Base-by-base conservation (phyloP, 2,888 invertebrate species). In the Eupithecia dodoneata region DNA sequence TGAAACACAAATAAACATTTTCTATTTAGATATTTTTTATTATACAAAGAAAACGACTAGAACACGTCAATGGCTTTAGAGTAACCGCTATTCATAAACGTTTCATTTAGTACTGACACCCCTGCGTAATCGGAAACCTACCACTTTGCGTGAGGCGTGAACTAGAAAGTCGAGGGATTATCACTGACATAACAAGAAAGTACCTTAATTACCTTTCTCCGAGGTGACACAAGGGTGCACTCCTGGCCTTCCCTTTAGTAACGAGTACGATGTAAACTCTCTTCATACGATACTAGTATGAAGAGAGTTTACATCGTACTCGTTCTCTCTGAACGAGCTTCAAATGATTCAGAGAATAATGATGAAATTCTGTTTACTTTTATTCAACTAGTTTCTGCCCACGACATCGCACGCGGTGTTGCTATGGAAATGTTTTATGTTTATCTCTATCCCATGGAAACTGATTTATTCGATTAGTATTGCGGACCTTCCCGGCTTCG, bases 121-220 rank as follows among this genome's bases (percentile, higher is more conserved):
- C 18, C 18, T 59, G 18, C 59, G 59, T 59, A 59, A 59, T 59
- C 59, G 59, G 18, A 18, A 59, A 87, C 88, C 87, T 88, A 85
- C 84, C 88, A 86, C 86, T 86, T 87, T 86, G 87, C 85, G 87
- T 86, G 89, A 82, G 87, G 88, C 87, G 87, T 84, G 86, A 71
- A 73, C 71, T 30, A 69, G 76, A 66, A 75, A 67, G 73, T 75
- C 30, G 72, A 15, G 49, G 73, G 71, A 75, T 76, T 78, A 78
- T 63, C 70, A 72, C 49, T 76, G 78, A 78, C 78, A 73, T 78
- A 69, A 72, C 63, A 69, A 73, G 74, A 7, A n/a, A 55, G 52
- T 74, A 72, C 73, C 49, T 76, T 74, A 78, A 78, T 76, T 75
- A 78, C 73, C 69, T 69, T 63, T 63, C 73, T 78, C 73, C 13